Percentiles rank a stretch among this genome's conserved stretches.
Evolutionary conservation across 2,797 vertebrate genomes (phyloP).

Genomic region (Malurus leucopterus): DNA sequence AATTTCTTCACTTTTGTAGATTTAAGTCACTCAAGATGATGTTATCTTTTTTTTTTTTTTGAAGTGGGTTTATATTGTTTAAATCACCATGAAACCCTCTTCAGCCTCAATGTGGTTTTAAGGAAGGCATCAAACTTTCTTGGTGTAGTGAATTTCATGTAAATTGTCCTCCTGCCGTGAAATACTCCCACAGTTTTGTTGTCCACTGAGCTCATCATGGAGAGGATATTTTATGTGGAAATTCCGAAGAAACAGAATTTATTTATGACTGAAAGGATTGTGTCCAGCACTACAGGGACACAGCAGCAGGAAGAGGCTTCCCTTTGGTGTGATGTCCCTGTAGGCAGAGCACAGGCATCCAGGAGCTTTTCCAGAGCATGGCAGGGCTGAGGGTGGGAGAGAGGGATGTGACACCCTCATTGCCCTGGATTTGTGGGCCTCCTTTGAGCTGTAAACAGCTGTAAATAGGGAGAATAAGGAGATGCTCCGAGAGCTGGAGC

Average conservation of each 20-base stretch:
- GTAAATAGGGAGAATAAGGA: neutral
- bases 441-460: neutral
- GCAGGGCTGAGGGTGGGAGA: neutral
- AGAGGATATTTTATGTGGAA: neutral
- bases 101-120: neutral
- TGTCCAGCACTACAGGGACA: neutral
- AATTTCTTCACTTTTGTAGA: constrained; percentile 50
- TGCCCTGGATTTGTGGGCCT: neutral
- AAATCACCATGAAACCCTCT: neutral
- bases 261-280: neutral
- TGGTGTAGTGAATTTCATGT: neutral
- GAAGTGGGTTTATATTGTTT: constrained; percentile 6
- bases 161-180: neutral
- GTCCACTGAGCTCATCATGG: neutral
- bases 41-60: constrained; percentile 1
- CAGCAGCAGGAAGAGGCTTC: neutral
- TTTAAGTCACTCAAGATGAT: constrained; percentile 46
- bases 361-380: neutral
- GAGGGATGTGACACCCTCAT: neutral
- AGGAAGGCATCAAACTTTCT: neutral
- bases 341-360: neutral
- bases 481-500: neutral
- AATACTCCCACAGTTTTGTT: neutral
- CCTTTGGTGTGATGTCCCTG: neutral
- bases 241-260: neutral